Evolutionary conservation across 2,797 vertebrate species (phyloP).

Genomic region (Propithecus perrieri): DNA sequence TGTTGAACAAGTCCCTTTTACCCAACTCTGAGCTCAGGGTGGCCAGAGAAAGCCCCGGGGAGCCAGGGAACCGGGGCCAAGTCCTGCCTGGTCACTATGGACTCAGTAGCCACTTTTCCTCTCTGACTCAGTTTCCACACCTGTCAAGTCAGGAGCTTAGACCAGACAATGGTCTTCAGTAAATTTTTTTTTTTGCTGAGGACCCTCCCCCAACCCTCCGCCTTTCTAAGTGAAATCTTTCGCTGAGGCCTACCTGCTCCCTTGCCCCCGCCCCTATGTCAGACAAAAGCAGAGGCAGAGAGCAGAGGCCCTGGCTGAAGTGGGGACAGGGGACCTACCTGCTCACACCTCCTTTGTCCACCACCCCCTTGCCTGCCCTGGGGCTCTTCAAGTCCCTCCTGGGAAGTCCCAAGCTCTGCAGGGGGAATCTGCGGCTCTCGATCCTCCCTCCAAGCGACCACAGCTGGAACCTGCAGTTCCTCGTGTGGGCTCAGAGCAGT

Average conservation of each 20-base stretch:
- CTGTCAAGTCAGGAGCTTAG: background rate
- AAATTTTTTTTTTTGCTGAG: background rate
- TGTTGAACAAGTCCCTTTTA: background rate
- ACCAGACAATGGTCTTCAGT: background rate
- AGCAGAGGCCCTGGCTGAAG: background rate
- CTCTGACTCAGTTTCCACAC: background rate
- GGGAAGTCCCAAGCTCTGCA: background rate
- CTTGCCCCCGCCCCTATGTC: background rate
- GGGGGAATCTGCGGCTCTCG: background rate
- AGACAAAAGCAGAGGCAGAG: background rate
- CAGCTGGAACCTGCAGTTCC: background rate
- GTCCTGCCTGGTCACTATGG: background rate
- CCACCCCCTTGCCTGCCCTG: background rate
- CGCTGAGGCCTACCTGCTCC: background rate
- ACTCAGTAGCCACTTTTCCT: background rate
- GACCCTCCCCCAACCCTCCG: background rate
- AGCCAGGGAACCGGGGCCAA: no score
- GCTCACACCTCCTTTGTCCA: background rate
- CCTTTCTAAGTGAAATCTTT: background rate
- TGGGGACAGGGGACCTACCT: fast-evolving
- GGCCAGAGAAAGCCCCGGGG: background rate
- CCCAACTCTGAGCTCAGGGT: background rate
- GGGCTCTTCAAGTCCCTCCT: background rate
- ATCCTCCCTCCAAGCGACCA: background rate
- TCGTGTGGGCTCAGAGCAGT: background rate